Evolutionary conservation across 2,888 invertebrate species (phyloP).

Genomic region (Dicyrtoma fusca): DNA sequence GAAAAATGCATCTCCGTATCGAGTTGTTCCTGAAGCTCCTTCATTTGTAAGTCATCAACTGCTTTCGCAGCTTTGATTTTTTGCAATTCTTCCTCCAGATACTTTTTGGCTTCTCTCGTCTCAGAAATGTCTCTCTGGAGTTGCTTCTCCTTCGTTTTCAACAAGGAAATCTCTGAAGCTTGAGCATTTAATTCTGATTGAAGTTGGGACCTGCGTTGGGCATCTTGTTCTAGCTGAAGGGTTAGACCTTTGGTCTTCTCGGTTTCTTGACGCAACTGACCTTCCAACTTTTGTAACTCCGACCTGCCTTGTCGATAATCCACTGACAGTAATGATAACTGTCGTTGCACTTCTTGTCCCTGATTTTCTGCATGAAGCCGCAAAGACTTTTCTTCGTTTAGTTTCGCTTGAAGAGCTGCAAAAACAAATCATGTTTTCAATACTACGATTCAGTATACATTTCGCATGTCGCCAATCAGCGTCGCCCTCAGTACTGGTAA

Average conservation of each 20-base stretch:
- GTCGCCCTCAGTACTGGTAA: neutral
- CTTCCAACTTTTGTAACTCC: slow-evolving; percentile 80
- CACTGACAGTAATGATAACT: slow-evolving; percentile 91
- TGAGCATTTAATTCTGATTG: slow-evolving; percentile 79
- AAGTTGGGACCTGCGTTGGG: slow-evolving; percentile 78
- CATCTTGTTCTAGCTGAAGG: slow-evolving; percentile 88
- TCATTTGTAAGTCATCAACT: slow-evolving; percentile 74
- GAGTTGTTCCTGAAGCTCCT: slow-evolving; percentile 90
- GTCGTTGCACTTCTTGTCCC: slow-evolving; percentile 89
- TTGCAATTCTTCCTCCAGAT: slow-evolving; percentile 75
- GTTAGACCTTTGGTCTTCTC: slow-evolving; percentile 80
- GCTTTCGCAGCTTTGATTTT: slow-evolving; percentile 72
- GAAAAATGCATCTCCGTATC: slow-evolving; percentile 97
- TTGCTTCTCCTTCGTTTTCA: slow-evolving; percentile 74
- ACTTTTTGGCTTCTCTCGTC: slow-evolving; percentile 68
- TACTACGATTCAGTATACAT: slow-evolving; percentile 8
- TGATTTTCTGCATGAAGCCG: slow-evolving; percentile 84
- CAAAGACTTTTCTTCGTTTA: slow-evolving; percentile 86
- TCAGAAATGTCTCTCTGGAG: slow-evolving; percentile 70
- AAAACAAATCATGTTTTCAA: neutral
- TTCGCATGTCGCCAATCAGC: neutral
- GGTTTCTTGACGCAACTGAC: slow-evolving; percentile 85
- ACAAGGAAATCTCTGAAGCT: slow-evolving; percentile 71
- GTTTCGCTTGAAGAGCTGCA: slow-evolving; percentile 82
- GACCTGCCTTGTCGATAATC: slow-evolving; percentile 88